A percentile compares a stretch with the other conserved stretches of the same genome.
phyloP scores from a whole-genome alignment of 2,888 invertebrate species.

The Chloroclysta siterata region DNA sequence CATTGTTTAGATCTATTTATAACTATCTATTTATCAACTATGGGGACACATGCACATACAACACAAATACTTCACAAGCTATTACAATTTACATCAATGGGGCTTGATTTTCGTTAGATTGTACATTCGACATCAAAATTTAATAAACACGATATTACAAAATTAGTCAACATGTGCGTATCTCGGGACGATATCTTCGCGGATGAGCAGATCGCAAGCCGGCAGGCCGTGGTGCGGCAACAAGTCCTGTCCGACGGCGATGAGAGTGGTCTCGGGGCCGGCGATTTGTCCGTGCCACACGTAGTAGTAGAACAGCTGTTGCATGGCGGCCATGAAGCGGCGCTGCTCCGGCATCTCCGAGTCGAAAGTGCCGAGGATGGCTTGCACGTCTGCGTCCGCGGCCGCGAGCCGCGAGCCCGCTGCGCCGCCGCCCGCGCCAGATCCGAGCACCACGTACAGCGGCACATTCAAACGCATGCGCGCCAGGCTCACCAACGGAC shows the following conservation, averaged over 20 bases:
- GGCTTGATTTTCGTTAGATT: conserved; percentile 24
- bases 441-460: conserved; percentile 90
- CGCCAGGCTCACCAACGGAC: conserved; percentile 89
- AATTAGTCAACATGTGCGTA: conserved; percentile 90
- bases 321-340: conserved; percentile 91
- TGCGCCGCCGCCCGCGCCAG: conserved; percentile 80
- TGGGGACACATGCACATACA: conserved; percentile 46
- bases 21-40: conserved; percentile 30
- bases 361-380: conserved; percentile 91
- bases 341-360: conserved; percentile 90
- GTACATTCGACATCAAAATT: conserved; percentile 22
- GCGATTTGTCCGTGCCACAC: conserved; percentile 90
- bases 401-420: conserved; percentile 68
- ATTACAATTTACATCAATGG: conserved; percentile 45
- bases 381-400: conserved; percentile 89
- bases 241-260: conserved; percentile 90
- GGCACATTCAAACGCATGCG: conserved; percentile 87
- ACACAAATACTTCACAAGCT: conserved; percentile 43
- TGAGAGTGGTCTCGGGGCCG: conserved; percentile 85
- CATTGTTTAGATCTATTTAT: conserved; percentile 13
- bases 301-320: conserved; percentile 92
- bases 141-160: conserved; percentile 15
- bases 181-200: conserved; percentile 89
- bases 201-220: conserved; percentile 91
- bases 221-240: conserved; percentile 87